Conservation (phyloP, 2,113 vertebrate species). For the Coptodon rendalli region DNA sequence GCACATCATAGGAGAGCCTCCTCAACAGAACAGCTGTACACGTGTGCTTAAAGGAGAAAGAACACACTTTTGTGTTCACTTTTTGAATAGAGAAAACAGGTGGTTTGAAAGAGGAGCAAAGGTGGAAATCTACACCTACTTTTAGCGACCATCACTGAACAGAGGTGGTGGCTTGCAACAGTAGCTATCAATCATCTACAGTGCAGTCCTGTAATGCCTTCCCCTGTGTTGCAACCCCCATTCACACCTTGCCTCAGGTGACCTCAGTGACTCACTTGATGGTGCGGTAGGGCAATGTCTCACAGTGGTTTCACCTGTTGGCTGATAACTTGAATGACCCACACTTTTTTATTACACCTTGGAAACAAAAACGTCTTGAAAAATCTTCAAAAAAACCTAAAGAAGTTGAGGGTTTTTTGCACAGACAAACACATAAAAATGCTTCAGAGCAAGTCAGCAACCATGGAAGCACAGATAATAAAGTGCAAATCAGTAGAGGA, state of each 20-base stretch:
- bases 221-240: not conserved
- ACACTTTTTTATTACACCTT: not conserved
- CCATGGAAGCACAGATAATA: not conserved
- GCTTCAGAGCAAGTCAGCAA: not conserved
- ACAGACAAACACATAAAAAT: not conserved
- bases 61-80: not conserved
- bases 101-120: not conserved
- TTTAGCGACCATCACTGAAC: not conserved
- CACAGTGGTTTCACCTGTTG: not conserved
- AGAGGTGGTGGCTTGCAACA: not conserved
- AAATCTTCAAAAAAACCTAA: not conserved
- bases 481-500: conserved; percentile 36
- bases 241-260: not conserved
- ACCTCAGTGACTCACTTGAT: not conserved
- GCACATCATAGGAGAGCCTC: not conserved
- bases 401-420: accelerated
- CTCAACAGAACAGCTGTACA: not conserved
- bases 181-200: not conserved
- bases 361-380: not conserved
- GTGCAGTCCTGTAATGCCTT: not conserved
- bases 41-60: not conserved
- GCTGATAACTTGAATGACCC: not conserved
- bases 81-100: not conserved
- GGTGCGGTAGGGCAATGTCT: not conserved
- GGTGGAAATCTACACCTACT: not conserved